Conservation (phyloP, 2,888 invertebrate species). For the Gerris lacustris region DNA sequence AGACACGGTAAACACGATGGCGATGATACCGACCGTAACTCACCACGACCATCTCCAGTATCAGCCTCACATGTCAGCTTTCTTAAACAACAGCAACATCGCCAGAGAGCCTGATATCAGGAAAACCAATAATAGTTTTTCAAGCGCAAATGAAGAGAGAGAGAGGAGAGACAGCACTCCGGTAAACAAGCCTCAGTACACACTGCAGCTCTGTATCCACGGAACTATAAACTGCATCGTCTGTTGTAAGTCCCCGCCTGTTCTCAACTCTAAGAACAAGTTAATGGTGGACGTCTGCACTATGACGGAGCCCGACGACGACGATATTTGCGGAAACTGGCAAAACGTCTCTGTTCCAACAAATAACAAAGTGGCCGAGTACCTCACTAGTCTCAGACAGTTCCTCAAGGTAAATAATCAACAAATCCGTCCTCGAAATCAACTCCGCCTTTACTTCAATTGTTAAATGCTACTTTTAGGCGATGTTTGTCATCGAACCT, state of each 20-base stretch:
- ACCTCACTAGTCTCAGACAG: conserved; percentile 31
- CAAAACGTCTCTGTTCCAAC: conserved; percentile 29
- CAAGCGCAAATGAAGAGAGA: not conserved
- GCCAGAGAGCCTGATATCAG: not conserved
- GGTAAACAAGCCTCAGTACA: not conserved
- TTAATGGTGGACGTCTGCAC: conserved; percentile 31
- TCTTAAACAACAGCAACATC: not conserved
- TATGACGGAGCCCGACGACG: conserved; percentile 33
- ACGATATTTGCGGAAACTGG: conserved; percentile 30
- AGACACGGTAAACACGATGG: not conserved
- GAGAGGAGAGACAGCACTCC: not conserved
- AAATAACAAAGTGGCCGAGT: conserved; percentile 32
- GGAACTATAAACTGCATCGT: not conserved
- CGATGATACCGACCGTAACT: not conserved
- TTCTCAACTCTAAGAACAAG: conserved; percentile 18
- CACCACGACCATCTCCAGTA: conserved; percentile 5
- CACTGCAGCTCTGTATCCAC: not conserved
- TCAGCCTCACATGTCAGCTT: not conserved
- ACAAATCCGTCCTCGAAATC: not conserved
- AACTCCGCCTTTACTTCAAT: not conserved
- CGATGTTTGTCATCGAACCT: too few species aligned
- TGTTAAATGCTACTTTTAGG: too few species aligned
- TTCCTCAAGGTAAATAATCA: conserved; percentile 30
- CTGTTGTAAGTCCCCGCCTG: conserved; percentile 12
- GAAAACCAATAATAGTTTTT: not conserved